phyloP scores from a whole-genome alignment of 2,888 invertebrate species.

The Tetranychus truncatus region DNA sequence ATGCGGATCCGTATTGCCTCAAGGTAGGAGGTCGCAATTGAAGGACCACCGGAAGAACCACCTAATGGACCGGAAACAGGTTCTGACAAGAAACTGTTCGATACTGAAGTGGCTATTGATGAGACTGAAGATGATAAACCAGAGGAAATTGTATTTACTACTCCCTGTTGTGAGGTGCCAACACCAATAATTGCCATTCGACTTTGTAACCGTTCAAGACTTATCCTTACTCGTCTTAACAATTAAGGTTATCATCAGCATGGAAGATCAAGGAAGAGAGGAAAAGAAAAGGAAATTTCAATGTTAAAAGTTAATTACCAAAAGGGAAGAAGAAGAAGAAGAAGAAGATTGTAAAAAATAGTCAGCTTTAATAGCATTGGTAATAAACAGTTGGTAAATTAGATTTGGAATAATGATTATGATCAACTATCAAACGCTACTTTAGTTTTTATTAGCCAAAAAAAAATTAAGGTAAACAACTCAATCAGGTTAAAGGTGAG shows the following conservation, averaged over 20 bases:
- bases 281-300: too few relatives aligned
- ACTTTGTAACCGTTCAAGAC: conserved; percentile 7
- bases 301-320: too few relatives aligned
- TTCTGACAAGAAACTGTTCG: not conserved
- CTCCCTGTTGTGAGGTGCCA: not conserved
- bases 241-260: not conserved
- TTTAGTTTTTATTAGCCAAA: too few relatives aligned
- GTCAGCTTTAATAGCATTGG: too few relatives aligned
- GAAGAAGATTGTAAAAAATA: too few relatives aligned
- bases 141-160: not conserved
- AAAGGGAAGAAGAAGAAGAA: too few relatives aligned
- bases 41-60: not conserved
- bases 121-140: not conserved
- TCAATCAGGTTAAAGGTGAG: too few relatives aligned
- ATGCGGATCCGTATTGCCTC: conserved; percentile 6
- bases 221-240: conserved; percentile 7
- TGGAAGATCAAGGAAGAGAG: too few relatives aligned
- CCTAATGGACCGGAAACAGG: not conserved
- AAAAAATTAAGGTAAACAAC: too few relatives aligned
- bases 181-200: conserved; percentile 6
- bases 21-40: not conserved
- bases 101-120: not conserved
- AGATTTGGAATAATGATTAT: too few relatives aligned
- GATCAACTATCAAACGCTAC: too few relatives aligned
- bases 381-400: too few relatives aligned